phyloP scores from a whole-genome alignment of 2,797 vertebrate genomes.

The Micromesistius poutassou region DNA sequence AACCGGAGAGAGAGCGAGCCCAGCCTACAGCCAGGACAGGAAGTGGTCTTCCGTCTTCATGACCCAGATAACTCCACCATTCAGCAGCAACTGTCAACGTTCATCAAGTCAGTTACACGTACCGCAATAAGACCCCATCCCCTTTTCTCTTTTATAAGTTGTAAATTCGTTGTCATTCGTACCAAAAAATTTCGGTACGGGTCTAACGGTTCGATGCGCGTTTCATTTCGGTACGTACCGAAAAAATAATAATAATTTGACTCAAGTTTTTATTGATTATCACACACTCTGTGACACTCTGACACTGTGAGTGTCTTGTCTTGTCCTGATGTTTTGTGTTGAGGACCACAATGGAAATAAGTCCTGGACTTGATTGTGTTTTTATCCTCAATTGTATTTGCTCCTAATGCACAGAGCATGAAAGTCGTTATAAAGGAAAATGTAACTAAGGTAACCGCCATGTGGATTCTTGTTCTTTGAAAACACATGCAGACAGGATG shows the following conservation, averaged over 20 bases:
- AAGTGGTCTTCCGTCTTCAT: background rate
- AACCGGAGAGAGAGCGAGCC: constrained; percentile 20
- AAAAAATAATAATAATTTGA: too few species aligned
- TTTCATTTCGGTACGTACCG: too few species aligned
- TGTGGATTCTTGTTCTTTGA: background rate
- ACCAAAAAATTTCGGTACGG: too few species aligned
- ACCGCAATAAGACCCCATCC: background rate
- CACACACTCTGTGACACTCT: too few species aligned
- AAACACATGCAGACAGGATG: background rate
- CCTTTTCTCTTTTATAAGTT: background rate
- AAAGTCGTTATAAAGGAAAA: background rate
- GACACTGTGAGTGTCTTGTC: too few species aligned
- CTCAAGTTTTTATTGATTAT: too few species aligned
- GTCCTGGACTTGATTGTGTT: too few species aligned
- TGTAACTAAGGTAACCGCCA: background rate
- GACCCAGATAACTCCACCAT: background rate
- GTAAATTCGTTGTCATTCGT: too few species aligned
- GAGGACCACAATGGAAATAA: too few species aligned
- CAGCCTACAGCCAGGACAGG: background rate
- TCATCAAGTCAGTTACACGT: background rate
- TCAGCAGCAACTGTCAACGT: background rate
- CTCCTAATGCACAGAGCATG: background rate
- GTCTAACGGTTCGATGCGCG: too few species aligned
- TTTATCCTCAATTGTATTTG: too few species aligned
- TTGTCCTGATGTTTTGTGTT: too few species aligned